phyloP scores from a whole-genome alignment of 2,113 vertebrate species.

The Neomonachus schauinslandi region DNA sequence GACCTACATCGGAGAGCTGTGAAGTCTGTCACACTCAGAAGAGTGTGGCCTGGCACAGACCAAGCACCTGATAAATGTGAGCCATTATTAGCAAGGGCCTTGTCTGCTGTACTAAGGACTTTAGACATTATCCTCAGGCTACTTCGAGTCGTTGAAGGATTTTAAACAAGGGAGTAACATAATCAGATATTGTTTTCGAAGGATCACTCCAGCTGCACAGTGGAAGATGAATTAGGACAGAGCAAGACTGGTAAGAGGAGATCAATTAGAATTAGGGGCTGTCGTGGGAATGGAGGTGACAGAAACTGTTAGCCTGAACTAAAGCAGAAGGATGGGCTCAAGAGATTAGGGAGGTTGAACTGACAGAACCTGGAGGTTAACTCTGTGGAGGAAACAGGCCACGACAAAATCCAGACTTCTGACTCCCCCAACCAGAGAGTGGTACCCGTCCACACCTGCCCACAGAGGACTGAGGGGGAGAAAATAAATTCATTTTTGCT shows the following conservation, averaged over 20 bases:
- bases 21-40: neutral
- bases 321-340: neutral
- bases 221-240: constrained; percentile 46
- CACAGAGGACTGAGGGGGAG: neutral
- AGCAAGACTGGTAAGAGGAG: neutral
- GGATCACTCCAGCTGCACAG: constrained; percentile 27
- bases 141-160: constrained; percentile 46
- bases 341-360: neutral
- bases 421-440: neutral
- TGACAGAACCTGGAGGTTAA: neutral
- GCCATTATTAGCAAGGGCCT: constrained; percentile 15
- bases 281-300: neutral
- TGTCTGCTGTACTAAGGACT: neutral
- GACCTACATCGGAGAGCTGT: neutral
- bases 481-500: neutral
- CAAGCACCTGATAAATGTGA: neutral
- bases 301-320: constrained; percentile 14
- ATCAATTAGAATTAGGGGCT: neutral
- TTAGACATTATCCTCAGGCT: constrained; percentile 55
- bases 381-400: neutral
- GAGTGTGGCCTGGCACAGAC: neutral
- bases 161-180: constrained; percentile 44
- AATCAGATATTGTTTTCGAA: constrained; percentile 60
- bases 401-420: neutral
- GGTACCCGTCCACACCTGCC: neutral